These are phyloP conservation scores for Aphaenogaster floridana DNA, from an alignment of 1,140 invertebrate species.

Conservation along the genomic window DNA sequence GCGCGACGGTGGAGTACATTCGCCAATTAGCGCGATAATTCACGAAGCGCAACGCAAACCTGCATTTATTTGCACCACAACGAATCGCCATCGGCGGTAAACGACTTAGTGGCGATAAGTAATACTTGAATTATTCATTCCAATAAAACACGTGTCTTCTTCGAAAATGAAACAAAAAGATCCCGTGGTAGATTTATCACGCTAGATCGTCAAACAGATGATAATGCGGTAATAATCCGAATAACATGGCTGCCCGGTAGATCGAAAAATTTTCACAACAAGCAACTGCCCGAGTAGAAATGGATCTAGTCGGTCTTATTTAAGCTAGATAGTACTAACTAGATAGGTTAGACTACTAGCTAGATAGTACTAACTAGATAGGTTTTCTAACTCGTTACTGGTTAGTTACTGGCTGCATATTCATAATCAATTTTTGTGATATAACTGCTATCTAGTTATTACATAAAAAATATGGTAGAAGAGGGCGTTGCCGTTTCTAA, in stretches of 20 bases:
- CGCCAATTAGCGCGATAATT: slow-evolving; percentile 50
- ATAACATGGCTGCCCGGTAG: neutral
- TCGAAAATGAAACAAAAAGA: neutral
- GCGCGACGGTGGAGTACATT: slow-evolving; percentile 3
- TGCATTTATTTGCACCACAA: slow-evolving; percentile 21
- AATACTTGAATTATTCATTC: slow-evolving; percentile 44
- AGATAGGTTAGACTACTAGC: no score
- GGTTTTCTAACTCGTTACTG: no score
- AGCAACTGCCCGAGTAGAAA: neutral
- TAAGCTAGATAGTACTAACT: no score
- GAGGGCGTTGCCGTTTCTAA: no score
- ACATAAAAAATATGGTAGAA: no score
- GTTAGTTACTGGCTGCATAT: no score
- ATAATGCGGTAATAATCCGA: slow-evolving; percentile 18
- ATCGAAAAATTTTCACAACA: neutral
- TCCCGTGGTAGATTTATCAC: neutral
- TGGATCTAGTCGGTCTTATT: no score
- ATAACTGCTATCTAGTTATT: no score
- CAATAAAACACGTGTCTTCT: slow-evolving; percentile 3
- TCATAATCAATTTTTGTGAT: no score
- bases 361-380: no score
- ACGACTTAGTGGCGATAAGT: slow-evolving; percentile 18
- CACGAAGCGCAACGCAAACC: slow-evolving; percentile 22
- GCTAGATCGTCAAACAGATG: neutral
- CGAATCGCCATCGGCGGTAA: slow-evolving; percentile 16